Conservation (phyloP, 2,113 vertebrate species). For the Machaerirhynchus nigripectus region DNA sequence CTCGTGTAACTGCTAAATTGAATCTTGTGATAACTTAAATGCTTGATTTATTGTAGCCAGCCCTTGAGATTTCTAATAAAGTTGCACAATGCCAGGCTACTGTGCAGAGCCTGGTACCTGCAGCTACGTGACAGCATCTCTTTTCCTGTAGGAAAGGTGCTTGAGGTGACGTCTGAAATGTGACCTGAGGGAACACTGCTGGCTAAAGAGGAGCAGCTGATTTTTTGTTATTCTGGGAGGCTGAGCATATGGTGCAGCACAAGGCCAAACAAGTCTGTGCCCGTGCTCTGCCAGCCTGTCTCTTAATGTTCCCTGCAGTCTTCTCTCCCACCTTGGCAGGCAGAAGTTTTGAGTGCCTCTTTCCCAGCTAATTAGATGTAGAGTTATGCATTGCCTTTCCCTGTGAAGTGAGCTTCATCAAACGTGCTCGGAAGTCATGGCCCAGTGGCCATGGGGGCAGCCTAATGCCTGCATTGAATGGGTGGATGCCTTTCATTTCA, state of each 20-base stretch:
- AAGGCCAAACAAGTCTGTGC: not conserved
- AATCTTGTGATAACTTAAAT: not conserved
- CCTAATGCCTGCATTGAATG: not conserved
- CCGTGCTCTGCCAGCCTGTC: not conserved
- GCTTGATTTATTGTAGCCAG: not conserved
- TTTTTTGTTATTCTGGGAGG: conserved; percentile 43
- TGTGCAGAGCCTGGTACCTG: not conserved
- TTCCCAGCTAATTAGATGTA: not conserved
- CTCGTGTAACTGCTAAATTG: not conserved
- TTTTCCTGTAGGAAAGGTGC: not conserved
- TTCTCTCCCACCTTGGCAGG: not conserved
- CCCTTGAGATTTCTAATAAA: not conserved
- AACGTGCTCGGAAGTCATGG: not conserved
- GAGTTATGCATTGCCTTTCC: not conserved
- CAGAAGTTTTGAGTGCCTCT: not conserved
- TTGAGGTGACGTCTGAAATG: not conserved
- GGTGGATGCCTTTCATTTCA: not conserved
- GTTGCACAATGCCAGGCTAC: not conserved
- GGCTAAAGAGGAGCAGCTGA: conserved; percentile 24
- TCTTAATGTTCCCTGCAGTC: not conserved
- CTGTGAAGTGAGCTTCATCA: not conserved
- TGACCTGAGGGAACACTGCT: not conserved
- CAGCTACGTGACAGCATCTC: not conserved
- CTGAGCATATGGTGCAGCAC: conserved; percentile 39
- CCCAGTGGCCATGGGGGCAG: not conserved